Base-by-base conservation (phyloP, 2,113 vertebrate genomes). In the Paramisgurnus dabryanus region DNA sequence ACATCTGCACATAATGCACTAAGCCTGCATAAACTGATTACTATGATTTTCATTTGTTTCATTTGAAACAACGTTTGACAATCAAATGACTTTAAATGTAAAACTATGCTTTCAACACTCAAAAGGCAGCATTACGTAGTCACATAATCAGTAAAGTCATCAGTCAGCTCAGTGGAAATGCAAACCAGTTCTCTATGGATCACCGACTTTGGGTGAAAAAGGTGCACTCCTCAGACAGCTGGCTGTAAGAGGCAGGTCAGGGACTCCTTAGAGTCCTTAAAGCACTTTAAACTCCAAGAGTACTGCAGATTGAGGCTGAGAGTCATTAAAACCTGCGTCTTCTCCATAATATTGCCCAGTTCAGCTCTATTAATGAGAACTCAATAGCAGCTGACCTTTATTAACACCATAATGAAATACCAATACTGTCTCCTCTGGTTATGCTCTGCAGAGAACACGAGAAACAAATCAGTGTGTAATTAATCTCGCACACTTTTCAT, bases 371-470 rank as follows among this genome's bases (percentile, higher is more conserved):
- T 89, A 90, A 93, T 91, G 86, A 90, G 89, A 90, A 87, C 74
- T 89, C 89, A 87, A 89, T 89, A 87, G 70, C 65, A 68, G 70
- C 81, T 88, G 86, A 86, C 88, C 87, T 91, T 90, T 92, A 91
- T 89, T 89, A 88, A 88, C 86, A 84, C 86, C 81, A 75, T 89
- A 90, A 91, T 90, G 82, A 92, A 90, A 92, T 90, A 90, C 90
- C 89, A 91, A 92, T 91, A 89, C 75, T 85, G 83, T 85, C 83
- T 87, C 80, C 80, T 78, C 86, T 85, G 86, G 84, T 78, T 85
- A 83, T 81, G 83, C 12, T 65, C 85, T 83, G 87, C 80, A 80
- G 86, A 87, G 89, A 92, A 90, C 76, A 89, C 83, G 84, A 80
- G 79, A 78, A 81, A 84, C 65, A 78, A 78, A 81, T 81, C 79